Evolutionary conservation across 2,888 invertebrate species (phyloP), one percentile per base, ranked within the genome.

Genomic region (Trissoscelio sp.): DNA sequence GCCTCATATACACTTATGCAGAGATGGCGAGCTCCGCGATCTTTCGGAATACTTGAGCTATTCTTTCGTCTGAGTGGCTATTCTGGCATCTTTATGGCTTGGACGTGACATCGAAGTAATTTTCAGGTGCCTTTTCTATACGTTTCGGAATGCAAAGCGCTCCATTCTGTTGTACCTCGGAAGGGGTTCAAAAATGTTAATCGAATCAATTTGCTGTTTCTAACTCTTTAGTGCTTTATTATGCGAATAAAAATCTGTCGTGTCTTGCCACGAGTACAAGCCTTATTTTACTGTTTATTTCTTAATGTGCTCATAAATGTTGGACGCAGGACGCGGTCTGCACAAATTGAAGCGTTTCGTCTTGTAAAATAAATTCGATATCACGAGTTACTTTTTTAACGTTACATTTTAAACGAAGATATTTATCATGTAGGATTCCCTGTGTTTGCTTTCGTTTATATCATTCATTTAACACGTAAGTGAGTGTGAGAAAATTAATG

Each of bases 81-180:
- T 75, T 81, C 75, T 72, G 81, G 75, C 75, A 81, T 81, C 66
- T 81, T 75, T 81, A 81, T 75, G 66, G 72, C 75, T 46, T 22
- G 81, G 16, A 81, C 81, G 81, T 81, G 81, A 81, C 81, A 75
- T 46, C 75, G 75, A 39, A 81, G 74, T 72, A 75, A 75, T 81
- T 81, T 81, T 81, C 75, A 42, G 81, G 75, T 81, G 75, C 81
- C 72, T 81, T 81, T 81, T 75, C 75, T 75, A 70, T 72, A 81
- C 75, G 75, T 75, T 81, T 75, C 37, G 81, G 81, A 81, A 81
- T 75, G 81, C 70, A 64, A 81, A 75, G 44, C 57, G 42, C 57
- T 74, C 64, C 69, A 46, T 60, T 64, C 66, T 16, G 53, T 6
- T 20, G 62, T 75, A 22, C 51, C 18, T 58, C 39, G 37, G 20